phyloP scores from a whole-genome alignment of 1,140 invertebrate genomes.

The Macrobrachium rosenbergii region DNA sequence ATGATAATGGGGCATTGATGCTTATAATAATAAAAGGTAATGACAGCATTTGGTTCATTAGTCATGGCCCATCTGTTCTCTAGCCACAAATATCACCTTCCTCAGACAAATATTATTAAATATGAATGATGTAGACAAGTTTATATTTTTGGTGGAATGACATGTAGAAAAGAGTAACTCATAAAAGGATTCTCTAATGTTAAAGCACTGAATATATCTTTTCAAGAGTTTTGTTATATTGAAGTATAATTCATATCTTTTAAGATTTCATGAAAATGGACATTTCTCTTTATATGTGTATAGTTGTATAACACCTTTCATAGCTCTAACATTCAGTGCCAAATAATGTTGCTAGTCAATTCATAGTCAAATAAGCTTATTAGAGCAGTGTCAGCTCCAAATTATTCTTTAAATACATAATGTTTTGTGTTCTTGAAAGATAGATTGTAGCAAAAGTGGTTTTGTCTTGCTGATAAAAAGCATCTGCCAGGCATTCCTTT shows the following conservation, averaged over 20 bases:
- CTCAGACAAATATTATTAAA: conserved; percentile 24
- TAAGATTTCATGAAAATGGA: conserved; percentile 40
- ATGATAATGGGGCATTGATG: too few relatives aligned
- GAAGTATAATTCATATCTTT: conserved; percentile 29
- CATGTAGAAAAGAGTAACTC: conserved; percentile 35
- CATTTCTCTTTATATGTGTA: conserved; percentile 56
- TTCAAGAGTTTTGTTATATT: conserved; percentile 57
- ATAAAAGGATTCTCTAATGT: conserved; percentile 48
- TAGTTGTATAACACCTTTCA: conserved; percentile 56
- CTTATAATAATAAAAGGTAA: neutral
- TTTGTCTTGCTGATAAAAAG: conserved; percentile 1
- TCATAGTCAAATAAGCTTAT: conserved; percentile 55
- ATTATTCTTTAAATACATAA: conserved; percentile 56
- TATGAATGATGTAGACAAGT: conserved; percentile 51
- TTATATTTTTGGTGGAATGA: conserved; percentile 58
- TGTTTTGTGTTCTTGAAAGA: conserved; percentile 47
- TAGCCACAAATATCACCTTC: conserved; percentile 35
- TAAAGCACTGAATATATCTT: conserved; percentile 56
- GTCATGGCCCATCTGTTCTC: conserved; percentile 33
- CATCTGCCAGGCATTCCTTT: conserved; percentile 41
- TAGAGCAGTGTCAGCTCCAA: conserved; percentile 53
- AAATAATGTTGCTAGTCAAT: conserved; percentile 60
- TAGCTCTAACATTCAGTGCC: conserved; percentile 55
- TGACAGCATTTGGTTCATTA: conserved; percentile 13
- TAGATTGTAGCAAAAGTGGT: conserved; percentile 43